Conservation (phyloP, 2,113 vertebrate species). For the Podarcis muralis region DNA sequence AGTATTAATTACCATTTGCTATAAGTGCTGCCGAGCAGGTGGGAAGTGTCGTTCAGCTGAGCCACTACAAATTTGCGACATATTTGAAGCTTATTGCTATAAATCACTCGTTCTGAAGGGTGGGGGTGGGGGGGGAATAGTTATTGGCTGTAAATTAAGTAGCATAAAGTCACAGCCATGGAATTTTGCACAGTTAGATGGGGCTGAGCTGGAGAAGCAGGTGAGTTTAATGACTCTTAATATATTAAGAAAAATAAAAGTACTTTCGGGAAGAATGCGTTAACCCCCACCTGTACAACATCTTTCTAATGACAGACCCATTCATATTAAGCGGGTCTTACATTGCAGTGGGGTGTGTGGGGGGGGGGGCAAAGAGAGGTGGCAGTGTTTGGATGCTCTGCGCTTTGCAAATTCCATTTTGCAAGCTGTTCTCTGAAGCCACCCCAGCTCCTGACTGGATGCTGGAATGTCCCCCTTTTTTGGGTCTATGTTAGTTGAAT, state of each 20-base stretch:
- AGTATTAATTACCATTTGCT: constrained; percentile 33
- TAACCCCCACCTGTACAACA: background rate
- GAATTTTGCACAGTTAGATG: background rate
- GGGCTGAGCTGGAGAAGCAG: background rate
- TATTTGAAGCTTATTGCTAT: constrained; percentile 36
- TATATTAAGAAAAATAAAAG: background rate
- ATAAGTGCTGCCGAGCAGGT: constrained; percentile 33
- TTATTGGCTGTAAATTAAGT: background rate
- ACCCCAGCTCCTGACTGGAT: no score
- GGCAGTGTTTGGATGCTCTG: background rate
- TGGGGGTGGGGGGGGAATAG: background rate
- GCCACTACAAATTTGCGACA: constrained; percentile 26
- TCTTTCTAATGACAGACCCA: background rate
- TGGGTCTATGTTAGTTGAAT: no score
- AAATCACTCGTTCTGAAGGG: constrained; percentile 21
- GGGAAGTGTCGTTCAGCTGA: constrained; percentile 15
- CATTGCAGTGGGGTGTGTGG: background rate
- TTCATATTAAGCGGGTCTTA: background rate
- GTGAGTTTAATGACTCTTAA: background rate
- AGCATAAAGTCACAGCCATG: constrained; percentile 15
- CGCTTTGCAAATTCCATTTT: background rate
- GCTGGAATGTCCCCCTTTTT: no score
- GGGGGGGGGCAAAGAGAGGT: no score
- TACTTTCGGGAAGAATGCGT: background rate
- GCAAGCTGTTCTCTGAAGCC: background rate